A percentile compares a stretch with the other conserved stretches of the same genome.
phyloP scores from a whole-genome alignment of 2,113 vertebrate species.

The Otus sunia region DNA sequence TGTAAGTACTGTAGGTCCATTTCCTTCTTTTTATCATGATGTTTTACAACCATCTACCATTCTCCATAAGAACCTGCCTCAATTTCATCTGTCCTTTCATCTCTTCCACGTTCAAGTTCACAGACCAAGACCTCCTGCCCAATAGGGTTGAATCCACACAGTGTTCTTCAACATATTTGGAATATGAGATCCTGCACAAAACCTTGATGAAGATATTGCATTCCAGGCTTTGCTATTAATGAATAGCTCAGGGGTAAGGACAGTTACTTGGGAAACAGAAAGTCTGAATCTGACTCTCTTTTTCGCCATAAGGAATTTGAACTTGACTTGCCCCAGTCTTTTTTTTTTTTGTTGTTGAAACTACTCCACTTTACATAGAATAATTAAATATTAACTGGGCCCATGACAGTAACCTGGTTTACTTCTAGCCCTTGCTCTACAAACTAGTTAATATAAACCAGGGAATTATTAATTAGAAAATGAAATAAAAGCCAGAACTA shows the following conservation, averaged over 20 bases:
- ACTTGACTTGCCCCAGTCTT: background rate
- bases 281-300: background rate
- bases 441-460: background rate
- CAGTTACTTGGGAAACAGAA: background rate
- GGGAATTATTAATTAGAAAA: background rate
- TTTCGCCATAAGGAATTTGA: background rate
- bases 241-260: background rate
- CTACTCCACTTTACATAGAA: background rate
- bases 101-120: background rate
- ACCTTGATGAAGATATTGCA: background rate
- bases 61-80: background rate
- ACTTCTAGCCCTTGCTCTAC: background rate
- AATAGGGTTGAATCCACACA: background rate
- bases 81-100: background rate
- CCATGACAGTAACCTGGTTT: background rate
- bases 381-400: background rate
- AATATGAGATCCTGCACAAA: background rate
- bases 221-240: background rate
- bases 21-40: background rate
- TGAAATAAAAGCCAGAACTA: background rate
- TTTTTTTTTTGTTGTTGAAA: background rate
- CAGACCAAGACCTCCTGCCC: background rate
- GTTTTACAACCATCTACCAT: background rate
- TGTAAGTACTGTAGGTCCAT: rapidly evolving
- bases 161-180: background rate